Evolutionary conservation across 2,113 vertebrate species (phyloP), one percentile per base, ranked within the genome.

Genomic region (Psettodes erumei): DNA sequence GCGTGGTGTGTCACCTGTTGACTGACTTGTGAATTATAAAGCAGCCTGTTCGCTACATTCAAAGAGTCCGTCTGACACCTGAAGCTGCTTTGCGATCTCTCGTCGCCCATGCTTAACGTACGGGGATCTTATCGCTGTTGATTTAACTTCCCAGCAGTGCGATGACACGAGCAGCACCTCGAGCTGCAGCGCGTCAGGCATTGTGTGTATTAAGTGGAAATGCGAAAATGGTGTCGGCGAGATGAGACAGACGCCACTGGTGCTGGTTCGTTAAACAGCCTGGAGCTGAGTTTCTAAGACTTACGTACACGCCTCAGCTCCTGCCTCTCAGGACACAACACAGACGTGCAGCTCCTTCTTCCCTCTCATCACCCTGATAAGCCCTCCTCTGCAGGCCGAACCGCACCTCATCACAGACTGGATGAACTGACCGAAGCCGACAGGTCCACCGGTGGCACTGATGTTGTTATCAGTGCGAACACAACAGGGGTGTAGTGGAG

Each of bases 351-450:
- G 71, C 83, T 84, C 81, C 66, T 73, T 86, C 68, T 79, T 86
- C 53, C 67, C 82, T 86, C 21, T 91, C 89, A 83, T 85, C 86
- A 45, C 81, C 32, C 65, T 59, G 87, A 93, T 91, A 92, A 91
- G 74, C 21, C 50, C 28, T 76, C 51, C 53, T 65, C 76, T 64
- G 61, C 60, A 58, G 73, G 33, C 64, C n/a, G 50, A 55, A 53
- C 63, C 77, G 73, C 73, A 79, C 69, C 83, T 88, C 81, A 59
- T 86, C 83, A 77, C 82, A 30, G 65, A 40, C 63, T 40, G 61
- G 65, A 35, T 50, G 79, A 54, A n/a, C 48, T 66, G 83, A 86
- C 28, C 2, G 32, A 73, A 78, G 79, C 66, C 37, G 82, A 86
- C 88, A 77, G 77, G 58, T 71, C 61, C 32, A 30, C 79, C 2